phyloP scores from a whole-genome alignment of 2,797 vertebrate genomes.

The Leptodactylus fallax region DNA sequence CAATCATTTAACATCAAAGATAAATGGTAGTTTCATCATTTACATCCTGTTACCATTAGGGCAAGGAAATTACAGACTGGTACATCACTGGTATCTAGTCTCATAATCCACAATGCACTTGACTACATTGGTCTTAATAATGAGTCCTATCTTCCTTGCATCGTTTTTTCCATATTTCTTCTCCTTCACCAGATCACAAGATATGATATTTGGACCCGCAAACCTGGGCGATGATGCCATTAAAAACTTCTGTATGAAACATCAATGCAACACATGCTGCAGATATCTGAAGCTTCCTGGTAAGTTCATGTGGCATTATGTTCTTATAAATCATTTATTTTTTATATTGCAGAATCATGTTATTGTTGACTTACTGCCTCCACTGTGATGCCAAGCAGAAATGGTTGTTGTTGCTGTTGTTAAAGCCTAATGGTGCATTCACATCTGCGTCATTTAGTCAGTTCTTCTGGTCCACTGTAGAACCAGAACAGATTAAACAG shows the following conservation, averaged over 20 bases:
- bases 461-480: too few species aligned
- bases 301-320: constrained; percentile 6
- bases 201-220: constrained; percentile 97
- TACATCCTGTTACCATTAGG: not conserved
- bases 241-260: constrained; percentile 93
- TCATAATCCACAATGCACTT: not conserved
- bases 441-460: too few species aligned
- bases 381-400: not conserved
- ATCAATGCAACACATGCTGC: constrained; percentile 97
- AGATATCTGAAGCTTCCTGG: constrained; percentile 95
- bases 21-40: not conserved
- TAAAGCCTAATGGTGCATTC: too few species aligned
- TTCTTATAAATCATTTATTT: not conserved
- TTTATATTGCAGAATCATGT: too few species aligned
- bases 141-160: not conserved
- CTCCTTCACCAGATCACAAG: constrained; percentile 82
- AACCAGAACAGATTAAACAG: too few species aligned
- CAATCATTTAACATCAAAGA: not conserved
- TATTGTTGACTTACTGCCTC: too few species aligned
- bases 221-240: constrained; percentile 97
- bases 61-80: not conserved
- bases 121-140: not conserved
- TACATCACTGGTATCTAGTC: not conserved
- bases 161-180: not conserved
- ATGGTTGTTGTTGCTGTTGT: not conserved